phyloP scores from a whole-genome alignment of 2,888 invertebrate genomes.

The Gibbula magus region DNA sequence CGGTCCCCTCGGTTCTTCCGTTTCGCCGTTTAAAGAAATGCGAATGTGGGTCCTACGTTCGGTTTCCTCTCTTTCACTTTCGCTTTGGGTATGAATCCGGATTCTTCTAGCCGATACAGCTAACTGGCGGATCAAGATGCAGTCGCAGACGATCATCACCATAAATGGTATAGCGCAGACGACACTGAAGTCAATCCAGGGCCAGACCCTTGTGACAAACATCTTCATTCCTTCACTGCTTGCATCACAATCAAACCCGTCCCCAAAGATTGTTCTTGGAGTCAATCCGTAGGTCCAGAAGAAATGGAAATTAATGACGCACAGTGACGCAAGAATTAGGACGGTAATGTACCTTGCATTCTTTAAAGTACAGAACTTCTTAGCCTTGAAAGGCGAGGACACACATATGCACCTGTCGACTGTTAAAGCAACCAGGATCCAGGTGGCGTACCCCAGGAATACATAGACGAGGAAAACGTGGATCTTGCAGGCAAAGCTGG shows the following conservation, averaged over 20 bases:
- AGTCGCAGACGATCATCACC: conserved; percentile 58
- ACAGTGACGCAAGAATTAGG: conserved; percentile 40
- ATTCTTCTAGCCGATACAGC: background rate
- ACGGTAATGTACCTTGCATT: conserved; percentile 51
- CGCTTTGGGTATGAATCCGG: background rate
- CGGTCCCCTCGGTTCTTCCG: background rate
- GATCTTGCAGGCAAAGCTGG: conserved; percentile 60
- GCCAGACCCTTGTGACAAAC: conserved; percentile 47
- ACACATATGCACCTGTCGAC: conserved; percentile 68
- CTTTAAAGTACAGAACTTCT: conserved; percentile 52
- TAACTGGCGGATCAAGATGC: conserved; percentile 57
- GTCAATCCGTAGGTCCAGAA: conserved; percentile 61
- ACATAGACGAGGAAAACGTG: conserved; percentile 69
- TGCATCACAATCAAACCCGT: conserved; percentile 8
- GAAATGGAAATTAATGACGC: conserved; percentile 65
- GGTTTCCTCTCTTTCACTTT: background rate
- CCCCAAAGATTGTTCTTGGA: background rate
- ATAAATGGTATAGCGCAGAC: conserved; percentile 58
- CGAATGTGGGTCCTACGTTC: background rate
- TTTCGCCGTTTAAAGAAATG: background rate
- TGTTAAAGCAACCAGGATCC: conserved; percentile 69
- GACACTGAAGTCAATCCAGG: conserved; percentile 63
- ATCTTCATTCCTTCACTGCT: background rate
- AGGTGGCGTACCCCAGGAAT: conserved; percentile 62
- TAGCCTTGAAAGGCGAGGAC: conserved; percentile 63